phyloP scores from a whole-genome alignment of 1,140 invertebrate genomes.

The Callitettix versicolor region DNA sequence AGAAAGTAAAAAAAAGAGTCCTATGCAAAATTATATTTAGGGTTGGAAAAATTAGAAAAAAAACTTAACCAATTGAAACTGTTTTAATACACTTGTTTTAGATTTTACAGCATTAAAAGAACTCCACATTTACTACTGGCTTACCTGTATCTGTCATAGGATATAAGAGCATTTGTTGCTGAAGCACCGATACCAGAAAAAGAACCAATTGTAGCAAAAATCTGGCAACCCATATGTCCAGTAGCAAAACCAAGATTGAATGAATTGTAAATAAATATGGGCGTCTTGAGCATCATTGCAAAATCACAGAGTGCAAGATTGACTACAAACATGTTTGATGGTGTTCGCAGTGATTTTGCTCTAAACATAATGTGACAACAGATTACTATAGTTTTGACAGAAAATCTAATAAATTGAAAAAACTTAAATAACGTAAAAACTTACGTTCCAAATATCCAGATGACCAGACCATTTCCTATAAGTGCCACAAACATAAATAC shows the following conservation, averaged over 20 bases:
- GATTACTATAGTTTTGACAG: neutral
- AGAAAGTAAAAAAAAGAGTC: no score
- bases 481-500: slow-evolving; percentile 66
- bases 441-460: slow-evolving; percentile 78
- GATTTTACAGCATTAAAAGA: no score
- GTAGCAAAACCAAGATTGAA: slow-evolving; percentile 63
- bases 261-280: slow-evolving; percentile 79
- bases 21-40: no score
- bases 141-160: slow-evolving; percentile 56
- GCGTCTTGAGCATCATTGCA: slow-evolving; percentile 77
- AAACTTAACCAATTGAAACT: no score
- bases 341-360: slow-evolving; percentile 69
- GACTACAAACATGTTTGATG: slow-evolving; percentile 82
- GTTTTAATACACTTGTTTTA: no score
- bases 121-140: no score
- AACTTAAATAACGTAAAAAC: slow-evolving; percentile 28
- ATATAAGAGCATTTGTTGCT: slow-evolving; percentile 68
- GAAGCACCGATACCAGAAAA: slow-evolving; percentile 67
- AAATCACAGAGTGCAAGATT: slow-evolving; percentile 80
- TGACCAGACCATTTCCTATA: slow-evolving; percentile 76
- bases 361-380: slow-evolving; percentile 36
- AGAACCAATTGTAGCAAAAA: slow-evolving; percentile 65
- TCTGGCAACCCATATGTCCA: slow-evolving; percentile 61
- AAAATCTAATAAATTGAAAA: slow-evolving; percentile 17
- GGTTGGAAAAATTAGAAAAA: no score